A percentile compares a stretch with the other conserved stretches of the same genome.
phyloP scores from a whole-genome alignment of 2,797 vertebrate species.

The Girardinus metallicus region DNA sequence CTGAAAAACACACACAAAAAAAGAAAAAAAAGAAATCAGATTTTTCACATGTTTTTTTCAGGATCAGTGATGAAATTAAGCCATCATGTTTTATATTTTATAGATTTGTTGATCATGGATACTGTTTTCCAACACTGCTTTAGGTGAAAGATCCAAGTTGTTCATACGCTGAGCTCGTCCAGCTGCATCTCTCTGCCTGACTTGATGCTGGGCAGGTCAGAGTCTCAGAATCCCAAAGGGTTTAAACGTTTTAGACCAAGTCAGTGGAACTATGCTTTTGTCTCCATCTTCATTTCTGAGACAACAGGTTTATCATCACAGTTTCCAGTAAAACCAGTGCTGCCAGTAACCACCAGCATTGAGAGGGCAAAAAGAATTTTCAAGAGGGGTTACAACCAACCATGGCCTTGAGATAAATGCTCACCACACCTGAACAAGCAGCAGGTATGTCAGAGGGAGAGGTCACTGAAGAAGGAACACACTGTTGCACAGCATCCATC shows the following conservation, averaged over 20 bases:
- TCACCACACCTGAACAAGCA: neutral
- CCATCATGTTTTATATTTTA: neutral
- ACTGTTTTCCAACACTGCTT: neutral
- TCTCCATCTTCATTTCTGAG: neutral
- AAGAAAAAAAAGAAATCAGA: neutral
- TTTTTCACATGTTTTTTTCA: neutral
- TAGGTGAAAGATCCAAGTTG: neutral
- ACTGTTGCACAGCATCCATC: neutral
- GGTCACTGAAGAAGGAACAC: neutral
- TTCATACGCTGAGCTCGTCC: neutral
- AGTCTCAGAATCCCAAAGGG: neutral
- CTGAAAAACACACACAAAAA: constrained; percentile 65
- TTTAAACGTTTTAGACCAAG: neutral
- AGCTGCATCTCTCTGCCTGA: neutral
- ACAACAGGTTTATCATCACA: neutral
- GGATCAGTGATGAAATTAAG: neutral
- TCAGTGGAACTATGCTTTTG: neutral
- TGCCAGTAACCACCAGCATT: neutral
- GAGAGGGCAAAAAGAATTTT: neutral
- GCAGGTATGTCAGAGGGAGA: neutral
- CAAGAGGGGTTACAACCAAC: neutral
- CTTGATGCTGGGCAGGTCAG: neutral
- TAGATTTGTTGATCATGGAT: neutral
- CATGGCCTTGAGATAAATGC: neutral
- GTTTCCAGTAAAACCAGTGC: neutral